Conservation (phyloP, 2,888 invertebrate genomes). For the Netelia inedita region DNA sequence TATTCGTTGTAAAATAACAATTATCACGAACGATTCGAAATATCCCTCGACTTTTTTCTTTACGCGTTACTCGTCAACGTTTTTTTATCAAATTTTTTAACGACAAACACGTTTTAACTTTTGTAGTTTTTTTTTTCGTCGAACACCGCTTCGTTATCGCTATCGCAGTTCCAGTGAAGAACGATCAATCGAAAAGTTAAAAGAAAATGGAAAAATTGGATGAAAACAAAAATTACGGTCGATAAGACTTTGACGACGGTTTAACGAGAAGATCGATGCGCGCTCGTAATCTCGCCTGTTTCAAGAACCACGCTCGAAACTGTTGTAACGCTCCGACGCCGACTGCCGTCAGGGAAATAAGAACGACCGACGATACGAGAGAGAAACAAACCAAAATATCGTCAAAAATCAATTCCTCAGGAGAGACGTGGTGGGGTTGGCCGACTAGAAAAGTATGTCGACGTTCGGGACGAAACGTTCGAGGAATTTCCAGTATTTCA, state of each 20-base stretch:
- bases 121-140: no score
- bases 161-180: no score
- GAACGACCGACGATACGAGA: neutral
- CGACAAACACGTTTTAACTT: neutral
- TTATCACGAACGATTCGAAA: neutral
- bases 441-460: no score
- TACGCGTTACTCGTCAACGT: neutral
- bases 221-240: no score
- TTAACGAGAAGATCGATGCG: neutral
- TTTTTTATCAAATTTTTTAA: neutral
- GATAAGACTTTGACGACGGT: no score
- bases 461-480: no score
- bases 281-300: conserved; percentile 23
- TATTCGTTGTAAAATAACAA: neutral
- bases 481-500: neutral
- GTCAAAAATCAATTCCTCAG: neutral
- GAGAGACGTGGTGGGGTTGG: neutral
- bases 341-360: conserved; percentile 17
- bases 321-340: conserved; percentile 15
- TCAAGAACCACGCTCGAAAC: neutral
- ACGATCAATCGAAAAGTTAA: no score
- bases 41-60: neutral
- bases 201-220: no score
- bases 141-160: no score
- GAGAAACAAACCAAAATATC: conserved; percentile 7